phyloP scores from a whole-genome alignment of 2,797 vertebrate species.

The Spizella passerina region DNA sequence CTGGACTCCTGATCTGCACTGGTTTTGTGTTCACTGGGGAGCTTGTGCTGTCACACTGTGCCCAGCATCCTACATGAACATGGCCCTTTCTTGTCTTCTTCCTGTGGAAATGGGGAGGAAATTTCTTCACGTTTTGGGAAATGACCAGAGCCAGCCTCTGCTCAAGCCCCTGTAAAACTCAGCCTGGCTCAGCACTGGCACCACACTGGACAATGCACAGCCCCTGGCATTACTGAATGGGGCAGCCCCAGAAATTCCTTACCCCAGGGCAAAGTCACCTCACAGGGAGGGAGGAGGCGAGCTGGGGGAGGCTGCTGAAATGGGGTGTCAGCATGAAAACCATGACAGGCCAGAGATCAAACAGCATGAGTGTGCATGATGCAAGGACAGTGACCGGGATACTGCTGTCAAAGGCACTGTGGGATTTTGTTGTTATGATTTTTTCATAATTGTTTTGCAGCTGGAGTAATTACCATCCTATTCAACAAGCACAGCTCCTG shows the following conservation, averaged over 20 bases:
- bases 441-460: background rate
- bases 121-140: background rate
- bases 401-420: background rate
- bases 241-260: background rate
- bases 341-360: background rate
- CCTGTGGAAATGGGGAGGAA: background rate
- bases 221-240: background rate
- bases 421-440: background rate
- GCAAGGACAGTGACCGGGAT: background rate
- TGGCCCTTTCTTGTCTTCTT: background rate
- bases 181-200: background rate
- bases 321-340: background rate
- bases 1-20: background rate
- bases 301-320: background rate
- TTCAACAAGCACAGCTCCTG: background rate
- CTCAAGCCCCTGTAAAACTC: background rate
- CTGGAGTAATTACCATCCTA: background rate
- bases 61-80: background rate
- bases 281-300: background rate
- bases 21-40: background rate
- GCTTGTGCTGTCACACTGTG: background rate
- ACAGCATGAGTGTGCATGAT: rapidly evolving
- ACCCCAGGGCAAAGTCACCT: background rate
- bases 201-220: rapidly evolving
- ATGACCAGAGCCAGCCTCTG: background rate